Conservation (phyloP, 2,797 vertebrate species). For the Gila robusta region DNA sequence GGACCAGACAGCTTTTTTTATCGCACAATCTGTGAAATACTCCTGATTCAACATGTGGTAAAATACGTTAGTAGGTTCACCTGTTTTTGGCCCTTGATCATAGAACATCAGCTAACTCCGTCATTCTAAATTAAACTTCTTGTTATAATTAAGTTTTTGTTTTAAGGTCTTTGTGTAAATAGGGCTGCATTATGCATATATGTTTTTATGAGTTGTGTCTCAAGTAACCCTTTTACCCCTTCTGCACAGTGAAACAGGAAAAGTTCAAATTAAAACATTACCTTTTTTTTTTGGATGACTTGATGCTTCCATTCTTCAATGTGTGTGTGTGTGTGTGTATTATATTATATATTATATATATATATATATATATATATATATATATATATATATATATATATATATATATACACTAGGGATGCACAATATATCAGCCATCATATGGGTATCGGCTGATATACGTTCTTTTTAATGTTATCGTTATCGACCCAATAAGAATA, state of each 20-base stretch:
- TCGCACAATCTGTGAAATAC: not conserved
- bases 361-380: too few relatives aligned
- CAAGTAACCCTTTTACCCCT: not conserved
- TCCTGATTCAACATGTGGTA: not conserved
- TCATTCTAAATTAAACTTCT: not conserved
- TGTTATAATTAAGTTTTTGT: not conserved
- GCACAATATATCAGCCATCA: too few relatives aligned
- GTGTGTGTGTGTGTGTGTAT: fast-evolving
- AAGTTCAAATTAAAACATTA: conserved; percentile 24
- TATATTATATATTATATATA: too few relatives aligned
- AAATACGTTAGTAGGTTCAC: not conserved
- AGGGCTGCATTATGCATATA: not conserved
- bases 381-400: too few relatives aligned
- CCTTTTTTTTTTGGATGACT: not conserved
- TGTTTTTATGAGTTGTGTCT: conserved; percentile 8
- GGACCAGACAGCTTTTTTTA: conserved; percentile 36
- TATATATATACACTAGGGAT: too few relatives aligned
- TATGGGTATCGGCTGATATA: too few relatives aligned
- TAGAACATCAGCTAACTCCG: not conserved
- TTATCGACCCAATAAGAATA: too few relatives aligned
- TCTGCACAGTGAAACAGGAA: not conserved
- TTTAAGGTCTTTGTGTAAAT: conserved; percentile 39
- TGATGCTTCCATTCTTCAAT: not conserved
- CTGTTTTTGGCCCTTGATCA: not conserved
- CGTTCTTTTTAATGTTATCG: too few relatives aligned